phyloP scores from a whole-genome alignment of 2,113 vertebrate genomes.

The Gavia stellata region DNA sequence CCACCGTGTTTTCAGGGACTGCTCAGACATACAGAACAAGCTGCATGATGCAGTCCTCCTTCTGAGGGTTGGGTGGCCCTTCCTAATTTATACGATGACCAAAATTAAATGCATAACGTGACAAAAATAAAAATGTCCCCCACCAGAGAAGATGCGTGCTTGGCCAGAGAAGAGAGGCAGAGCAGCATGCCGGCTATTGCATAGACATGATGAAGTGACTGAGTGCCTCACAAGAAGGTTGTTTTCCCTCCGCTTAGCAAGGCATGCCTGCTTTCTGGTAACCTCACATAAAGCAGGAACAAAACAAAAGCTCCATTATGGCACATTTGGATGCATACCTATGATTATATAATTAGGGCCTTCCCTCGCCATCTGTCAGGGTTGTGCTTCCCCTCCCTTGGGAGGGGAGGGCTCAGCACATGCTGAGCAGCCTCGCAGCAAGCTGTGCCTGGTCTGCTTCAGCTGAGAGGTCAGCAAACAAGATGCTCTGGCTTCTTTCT shows the following conservation, averaged over 20 bases:
- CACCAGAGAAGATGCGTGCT: neutral
- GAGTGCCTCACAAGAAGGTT: neutral
- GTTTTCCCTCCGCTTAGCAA: neutral
- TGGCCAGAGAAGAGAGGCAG: neutral
- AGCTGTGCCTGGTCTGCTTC: neutral
- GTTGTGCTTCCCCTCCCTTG: neutral
- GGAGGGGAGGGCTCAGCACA: neutral
- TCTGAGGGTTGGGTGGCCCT: neutral
- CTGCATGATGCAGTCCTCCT: neutral
- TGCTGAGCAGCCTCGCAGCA: neutral
- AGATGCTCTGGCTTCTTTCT: neutral
- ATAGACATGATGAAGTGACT: rapidly evolving
- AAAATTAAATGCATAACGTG: neutral
- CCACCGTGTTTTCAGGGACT: rapidly evolving
- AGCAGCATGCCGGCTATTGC: neutral
- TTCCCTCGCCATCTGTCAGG: neutral
- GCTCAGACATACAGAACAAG: neutral
- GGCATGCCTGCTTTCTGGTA: neutral
- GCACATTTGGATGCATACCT: neutral
- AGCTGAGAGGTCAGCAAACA: neutral
- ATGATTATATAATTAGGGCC: neutral
- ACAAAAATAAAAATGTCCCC: neutral
- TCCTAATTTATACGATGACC: neutral
- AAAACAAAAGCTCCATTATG: neutral
- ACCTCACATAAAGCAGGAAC: neutral